Base-by-base conservation (phyloP, 2,797 vertebrate species). In the Botia almorhae region DNA sequence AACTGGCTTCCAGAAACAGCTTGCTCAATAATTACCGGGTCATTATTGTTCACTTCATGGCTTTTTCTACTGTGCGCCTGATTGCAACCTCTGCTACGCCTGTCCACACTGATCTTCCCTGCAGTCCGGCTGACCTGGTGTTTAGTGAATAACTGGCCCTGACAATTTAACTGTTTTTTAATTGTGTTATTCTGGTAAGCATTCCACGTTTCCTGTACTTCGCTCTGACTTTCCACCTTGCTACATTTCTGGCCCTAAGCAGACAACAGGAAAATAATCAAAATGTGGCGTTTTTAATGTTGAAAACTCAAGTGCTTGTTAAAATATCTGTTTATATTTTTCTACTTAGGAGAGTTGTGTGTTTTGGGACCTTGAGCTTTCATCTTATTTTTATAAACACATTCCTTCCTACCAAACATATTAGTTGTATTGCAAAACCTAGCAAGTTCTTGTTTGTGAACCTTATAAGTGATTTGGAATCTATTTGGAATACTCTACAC, bases 11-110 rank as follows among this genome's bases (percentile, higher is more conserved):
- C 50, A 48, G 68, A 85, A 81, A 84, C 80, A 87, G 78, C 82
- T 86, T 87, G 78, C 85, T 87, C 83, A 81, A 84, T 85, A 87
- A 88, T 85, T 85, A 86, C 80, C 65, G 53, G 79, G 69, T 85
- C 83, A 86, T 85, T 87, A 82, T 83, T 82, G 82, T 86, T 81
- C 81, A 82, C 76, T 84, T 83, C 83, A 77, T 84, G 68, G 80
- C 75, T 74, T 77, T 83, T 78, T 88, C 74, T 82, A 73, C 79
- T 75, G 73, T 82, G 82, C 81, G 81, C 81, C 76, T 82, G 83
- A 86, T 85, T 76, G 83, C 71, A 82, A 85, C 78, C 86, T 82
- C 81, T 61, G 79, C 77, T 76, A 77, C 53, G 81, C 51, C 80
- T 84, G 87, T 87, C 81, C 75, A 75, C 70, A 80, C 61, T 48